Evolutionary conservation across 2,797 vertebrate species (phyloP).

Genomic region (Anas acuta): DNA sequence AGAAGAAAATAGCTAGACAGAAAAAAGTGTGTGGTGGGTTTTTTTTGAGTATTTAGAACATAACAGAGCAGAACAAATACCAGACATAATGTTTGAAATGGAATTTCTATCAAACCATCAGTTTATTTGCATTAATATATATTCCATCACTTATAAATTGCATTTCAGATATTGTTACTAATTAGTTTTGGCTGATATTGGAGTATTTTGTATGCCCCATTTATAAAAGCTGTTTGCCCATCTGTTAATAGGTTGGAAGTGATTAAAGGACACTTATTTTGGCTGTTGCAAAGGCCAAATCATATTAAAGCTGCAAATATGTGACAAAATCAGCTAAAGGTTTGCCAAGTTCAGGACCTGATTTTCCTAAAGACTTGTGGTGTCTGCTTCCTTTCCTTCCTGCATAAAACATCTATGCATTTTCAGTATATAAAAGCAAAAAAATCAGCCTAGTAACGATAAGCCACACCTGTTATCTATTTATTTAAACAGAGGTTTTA

Average conservation of each 20-base stretch:
- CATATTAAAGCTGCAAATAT: constrained; percentile 78
- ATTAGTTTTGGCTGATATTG: constrained; percentile 81
- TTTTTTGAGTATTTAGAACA: constrained; percentile 1
- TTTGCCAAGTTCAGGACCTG: constrained; percentile 78
- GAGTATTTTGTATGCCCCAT: constrained; percentile 81
- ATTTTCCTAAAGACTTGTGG: constrained; percentile 54
- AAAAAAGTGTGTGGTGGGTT: not conserved
- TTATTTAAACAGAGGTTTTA: constrained; percentile 53
- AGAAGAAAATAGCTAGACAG: not conserved
- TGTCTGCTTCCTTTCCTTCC: constrained; percentile 36
- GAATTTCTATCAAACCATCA: constrained; percentile 60
- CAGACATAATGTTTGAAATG: constrained; percentile 32
- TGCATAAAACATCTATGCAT: constrained; percentile 29
- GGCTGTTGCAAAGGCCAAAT: constrained; percentile 80
- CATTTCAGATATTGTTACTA: constrained; percentile 77
- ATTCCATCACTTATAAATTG: constrained; percentile 73
- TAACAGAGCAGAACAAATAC: not conserved
- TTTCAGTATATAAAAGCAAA: constrained; percentile 46
- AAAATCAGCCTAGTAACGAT: constrained; percentile 6
- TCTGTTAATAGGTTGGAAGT: constrained; percentile 84
- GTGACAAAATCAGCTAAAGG: constrained; percentile 73
- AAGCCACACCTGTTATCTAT: not conserved
- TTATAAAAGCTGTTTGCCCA: constrained; percentile 82
- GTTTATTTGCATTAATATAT: constrained; percentile 71
- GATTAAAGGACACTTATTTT: constrained; percentile 83